A percentile compares a stretch with the other conserved stretches of the same genome.
phyloP scores from a whole-genome alignment of 2,888 invertebrate species.

The Xylota sylvarum region DNA sequence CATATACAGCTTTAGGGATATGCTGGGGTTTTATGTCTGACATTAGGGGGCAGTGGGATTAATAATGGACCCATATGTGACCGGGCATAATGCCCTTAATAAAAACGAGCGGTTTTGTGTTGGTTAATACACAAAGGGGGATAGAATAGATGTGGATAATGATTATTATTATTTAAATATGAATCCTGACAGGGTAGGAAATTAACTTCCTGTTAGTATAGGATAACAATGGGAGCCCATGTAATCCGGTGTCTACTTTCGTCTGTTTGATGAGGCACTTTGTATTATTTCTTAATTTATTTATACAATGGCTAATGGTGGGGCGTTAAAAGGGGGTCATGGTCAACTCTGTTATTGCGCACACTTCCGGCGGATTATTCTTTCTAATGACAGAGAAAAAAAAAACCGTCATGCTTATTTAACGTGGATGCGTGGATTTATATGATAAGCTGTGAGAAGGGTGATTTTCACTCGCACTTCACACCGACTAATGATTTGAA shows the following conservation, averaged over 20 bases:
- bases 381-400: background rate
- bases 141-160: background rate
- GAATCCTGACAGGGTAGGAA: conserved; percentile 26
- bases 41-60: conserved; percentile 6
- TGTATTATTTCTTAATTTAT: conserved; percentile 30
- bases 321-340: background rate
- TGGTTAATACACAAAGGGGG: background rate
- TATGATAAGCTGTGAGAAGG: no score
- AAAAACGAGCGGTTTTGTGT: background rate
- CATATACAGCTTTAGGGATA: background rate
- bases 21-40: background rate
- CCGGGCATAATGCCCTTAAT: background rate
- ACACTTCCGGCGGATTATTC: background rate
- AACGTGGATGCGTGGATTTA: no score
- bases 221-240: conserved; percentile 12
- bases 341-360: conserved; percentile 5
- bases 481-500: no score
- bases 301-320: conserved; percentile 1
- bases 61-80: conserved; percentile 14
- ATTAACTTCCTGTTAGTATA: conserved; percentile 18
- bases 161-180: conserved; percentile 39
- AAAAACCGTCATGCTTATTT: no score
- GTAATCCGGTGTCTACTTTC: conserved; percentile 4
- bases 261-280: conserved; percentile 12
- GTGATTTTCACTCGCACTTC: no score